Conservation (phyloP, 2,888 invertebrate genomes). For the Agrochola lychnidis region DNA sequence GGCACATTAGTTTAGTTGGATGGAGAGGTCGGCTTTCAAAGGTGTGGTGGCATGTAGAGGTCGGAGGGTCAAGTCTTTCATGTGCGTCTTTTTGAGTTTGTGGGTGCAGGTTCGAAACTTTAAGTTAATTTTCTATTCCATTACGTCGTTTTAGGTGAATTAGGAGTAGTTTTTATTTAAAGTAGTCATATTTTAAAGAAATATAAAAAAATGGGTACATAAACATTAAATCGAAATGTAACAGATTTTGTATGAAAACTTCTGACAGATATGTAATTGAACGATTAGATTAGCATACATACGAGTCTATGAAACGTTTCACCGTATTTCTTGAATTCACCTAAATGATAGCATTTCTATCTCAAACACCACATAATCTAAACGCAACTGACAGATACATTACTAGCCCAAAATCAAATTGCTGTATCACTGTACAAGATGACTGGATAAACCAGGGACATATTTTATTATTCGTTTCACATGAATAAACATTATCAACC, state of each 20-base stretch:
- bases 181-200: background rate
- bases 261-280: background rate
- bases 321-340: background rate
- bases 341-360: background rate
- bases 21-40: too few relatives aligned
- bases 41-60: too few relatives aligned
- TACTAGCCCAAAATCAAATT: conserved; percentile 4
- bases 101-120: background rate
- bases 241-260: background rate
- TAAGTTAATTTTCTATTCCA: background rate
- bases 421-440: background rate
- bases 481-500: background rate
- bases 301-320: background rate
- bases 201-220: too few relatives aligned
- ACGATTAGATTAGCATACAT: background rate
- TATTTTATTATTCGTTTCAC: background rate
- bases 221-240: background rate
- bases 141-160: background rate
- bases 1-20: background rate
- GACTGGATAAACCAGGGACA: background rate
- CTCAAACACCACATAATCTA: background rate
- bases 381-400: background rate
- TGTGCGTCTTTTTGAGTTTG: background rate
- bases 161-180: background rate
- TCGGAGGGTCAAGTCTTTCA: background rate